Evolutionary conservation across 1,140 invertebrate species (phyloP).

Genomic region (Himalopsyche phryganea): DNA sequence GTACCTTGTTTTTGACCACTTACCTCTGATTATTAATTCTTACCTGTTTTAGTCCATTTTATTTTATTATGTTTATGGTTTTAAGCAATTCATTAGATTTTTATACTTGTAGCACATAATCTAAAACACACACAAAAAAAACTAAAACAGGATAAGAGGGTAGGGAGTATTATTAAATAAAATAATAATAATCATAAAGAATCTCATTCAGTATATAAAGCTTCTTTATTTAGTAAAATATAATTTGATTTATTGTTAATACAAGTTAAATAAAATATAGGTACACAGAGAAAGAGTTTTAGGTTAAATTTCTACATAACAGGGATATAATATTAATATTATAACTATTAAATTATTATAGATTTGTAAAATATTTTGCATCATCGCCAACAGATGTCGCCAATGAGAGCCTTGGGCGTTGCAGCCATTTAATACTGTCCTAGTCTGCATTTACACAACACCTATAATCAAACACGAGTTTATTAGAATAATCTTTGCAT

Average conservation of each 20-base stretch:
- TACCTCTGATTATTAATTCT: too few species aligned
- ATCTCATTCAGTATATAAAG: constrained; percentile 24
- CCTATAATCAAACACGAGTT: constrained; percentile 37
- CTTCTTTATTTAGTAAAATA: constrained; percentile 36
- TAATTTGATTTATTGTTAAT: constrained; percentile 29
- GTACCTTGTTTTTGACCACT: too few species aligned
- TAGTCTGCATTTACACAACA: constrained; percentile 38
- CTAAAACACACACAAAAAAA: too few species aligned
- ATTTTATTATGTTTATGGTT: too few species aligned
- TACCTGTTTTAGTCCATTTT: too few species aligned
- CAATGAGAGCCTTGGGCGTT: constrained; percentile 16
- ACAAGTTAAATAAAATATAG: constrained; percentile 33
- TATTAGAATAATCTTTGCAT: constrained; percentile 14
- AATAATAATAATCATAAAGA: too few species aligned
- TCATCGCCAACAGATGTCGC: constrained; percentile 27
- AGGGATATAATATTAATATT: constrained; percentile 16
- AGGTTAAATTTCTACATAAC: constrained; percentile 2
- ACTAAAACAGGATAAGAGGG: too few species aligned
- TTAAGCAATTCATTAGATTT: too few species aligned
- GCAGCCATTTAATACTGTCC: constrained; percentile 13
- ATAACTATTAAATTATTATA: constrained; percentile 14
- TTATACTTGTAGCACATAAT: too few species aligned
- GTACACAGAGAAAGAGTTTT: constrained; percentile 28
- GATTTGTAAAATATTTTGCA: constrained; percentile 26
- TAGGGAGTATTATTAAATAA: too few species aligned